Percentiles rank a stretch among this genome's conserved stretches.
Conservation (phyloP, 2,797 vertebrate species). For the Tapera naevia region DNA sequence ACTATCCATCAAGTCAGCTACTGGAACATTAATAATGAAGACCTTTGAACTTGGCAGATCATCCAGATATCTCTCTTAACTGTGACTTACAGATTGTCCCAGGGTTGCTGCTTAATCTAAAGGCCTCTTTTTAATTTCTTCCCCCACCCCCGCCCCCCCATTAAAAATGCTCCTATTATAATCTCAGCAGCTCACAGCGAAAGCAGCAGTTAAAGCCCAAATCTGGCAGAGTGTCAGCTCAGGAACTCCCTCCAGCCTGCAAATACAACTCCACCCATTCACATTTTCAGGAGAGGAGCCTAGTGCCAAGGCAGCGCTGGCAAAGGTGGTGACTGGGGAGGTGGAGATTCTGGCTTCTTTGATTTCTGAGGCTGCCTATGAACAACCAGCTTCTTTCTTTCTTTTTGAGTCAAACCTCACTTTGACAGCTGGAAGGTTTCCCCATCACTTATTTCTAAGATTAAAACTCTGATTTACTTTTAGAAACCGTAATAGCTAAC, state of each 20-base stretch:
- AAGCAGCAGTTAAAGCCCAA: constrained; percentile 13
- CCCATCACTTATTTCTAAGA: constrained; percentile 15
- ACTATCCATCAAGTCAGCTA: constrained; percentile 28
- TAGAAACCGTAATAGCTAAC: constrained; percentile 18
- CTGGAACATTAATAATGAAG: constrained; percentile 42
- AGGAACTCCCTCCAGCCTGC: constrained; percentile 57
- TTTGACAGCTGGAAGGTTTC: constrained; percentile 22
- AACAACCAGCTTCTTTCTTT: not conserved
- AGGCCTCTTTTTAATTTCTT: not conserved
- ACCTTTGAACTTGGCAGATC: constrained; percentile 53
- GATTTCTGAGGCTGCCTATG: constrained; percentile 14
- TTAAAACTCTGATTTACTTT: constrained; percentile 31
- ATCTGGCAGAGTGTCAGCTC: not conserved
- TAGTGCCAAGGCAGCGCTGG: constrained; percentile 4
- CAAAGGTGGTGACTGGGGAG: not conserved
- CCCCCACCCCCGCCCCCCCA: rapidly evolving
- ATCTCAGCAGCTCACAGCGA: not conserved
- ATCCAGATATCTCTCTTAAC: constrained; percentile 17
- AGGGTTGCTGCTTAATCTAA: constrained; percentile 17
- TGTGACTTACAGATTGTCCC: not conserved
- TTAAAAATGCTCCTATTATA: not conserved
- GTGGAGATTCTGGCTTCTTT: constrained; percentile 7
- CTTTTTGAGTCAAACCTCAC: constrained; percentile 20
- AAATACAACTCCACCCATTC: constrained; percentile 40
- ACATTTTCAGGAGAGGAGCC: constrained; percentile 11